Evolutionary conservation across 2,888 invertebrate species (phyloP).

Genomic region (Yponomeuta cagnagella): DNA sequence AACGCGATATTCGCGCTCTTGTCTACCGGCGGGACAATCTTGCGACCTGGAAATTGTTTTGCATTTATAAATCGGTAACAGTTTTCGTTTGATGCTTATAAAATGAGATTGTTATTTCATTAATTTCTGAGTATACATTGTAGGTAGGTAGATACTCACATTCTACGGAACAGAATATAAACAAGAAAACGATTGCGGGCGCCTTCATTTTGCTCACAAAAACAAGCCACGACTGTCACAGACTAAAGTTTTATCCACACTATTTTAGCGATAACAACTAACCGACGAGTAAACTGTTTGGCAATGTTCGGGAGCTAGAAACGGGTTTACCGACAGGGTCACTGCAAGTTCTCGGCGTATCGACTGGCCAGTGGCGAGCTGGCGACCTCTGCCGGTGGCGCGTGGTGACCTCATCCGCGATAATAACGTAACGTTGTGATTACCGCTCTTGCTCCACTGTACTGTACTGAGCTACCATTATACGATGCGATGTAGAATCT

Average conservation of each 20-base stretch:
- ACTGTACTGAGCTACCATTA: too few species aligned
- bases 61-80: background rate
- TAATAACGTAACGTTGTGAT: conserved; percentile 34
- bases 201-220: conserved; percentile 46
- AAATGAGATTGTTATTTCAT: background rate
- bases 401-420: conserved; percentile 47
- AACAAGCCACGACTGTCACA: conserved; percentile 11
- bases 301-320: conserved; percentile 20
- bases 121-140: background rate
- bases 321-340: conserved; percentile 36
- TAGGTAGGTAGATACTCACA: conserved; percentile 41
- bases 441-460: background rate
- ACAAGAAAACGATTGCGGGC: conserved; percentile 40
- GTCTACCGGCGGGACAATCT: conserved; percentile 43
- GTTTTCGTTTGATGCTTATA: background rate
- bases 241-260: background rate
- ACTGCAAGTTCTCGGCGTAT: conserved; percentile 17
- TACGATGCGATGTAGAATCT: too few species aligned
- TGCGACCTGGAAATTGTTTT: conserved; percentile 43
- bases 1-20: conserved; percentile 65
- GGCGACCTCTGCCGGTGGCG: conserved; percentile 26
- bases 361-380: conserved; percentile 18
- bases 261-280: background rate
- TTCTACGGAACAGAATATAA: conserved; percentile 46
- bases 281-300: conserved; percentile 15